A percentile compares a stretch with the other conserved stretches of the same genome.
Conservation (phyloP, 2,797 vertebrate genomes). For the Microctenopoma stevenorrisi region DNA sequence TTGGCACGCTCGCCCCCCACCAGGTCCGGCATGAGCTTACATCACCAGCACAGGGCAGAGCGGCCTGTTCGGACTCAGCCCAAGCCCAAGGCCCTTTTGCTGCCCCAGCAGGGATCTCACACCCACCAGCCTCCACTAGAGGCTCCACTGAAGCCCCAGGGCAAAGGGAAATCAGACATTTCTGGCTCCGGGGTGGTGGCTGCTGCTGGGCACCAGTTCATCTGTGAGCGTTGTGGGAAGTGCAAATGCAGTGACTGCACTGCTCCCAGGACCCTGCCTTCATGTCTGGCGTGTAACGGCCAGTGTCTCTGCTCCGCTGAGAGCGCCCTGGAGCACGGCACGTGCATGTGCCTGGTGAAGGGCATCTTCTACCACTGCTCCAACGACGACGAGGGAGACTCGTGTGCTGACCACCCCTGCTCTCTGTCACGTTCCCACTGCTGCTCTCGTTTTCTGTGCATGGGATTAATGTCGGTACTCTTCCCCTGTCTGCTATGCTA, state of each 20-base stretch:
- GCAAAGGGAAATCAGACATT: slow-evolving; percentile 83
- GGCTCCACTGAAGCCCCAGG: slow-evolving; percentile 87
- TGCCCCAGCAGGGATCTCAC: slow-evolving; percentile 70
- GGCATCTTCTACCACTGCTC: slow-evolving; percentile 99
- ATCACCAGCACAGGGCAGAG: slow-evolving; percentile 79
- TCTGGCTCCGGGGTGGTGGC: slow-evolving; percentile 50
- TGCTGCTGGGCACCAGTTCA: slow-evolving; percentile 90
- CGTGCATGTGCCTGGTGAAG: slow-evolving; percentile 97
- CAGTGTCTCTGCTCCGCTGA: slow-evolving; percentile 96
- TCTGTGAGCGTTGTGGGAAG: slow-evolving; percentile 95
- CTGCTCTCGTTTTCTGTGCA: slow-evolving; percentile 95
- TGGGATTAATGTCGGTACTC: slow-evolving; percentile 92
- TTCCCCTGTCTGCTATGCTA: slow-evolving; percentile 97
- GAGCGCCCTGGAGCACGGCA: slow-evolving; percentile 94
- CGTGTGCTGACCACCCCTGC: slow-evolving; percentile 94
- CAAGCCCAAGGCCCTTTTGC: slow-evolving; percentile 82
- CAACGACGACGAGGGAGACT: slow-evolving; percentile 94
- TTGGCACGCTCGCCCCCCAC: slow-evolving; percentile 87
- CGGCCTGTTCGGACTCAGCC: slow-evolving; percentile 91
- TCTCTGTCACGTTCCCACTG: slow-evolving; percentile 94
- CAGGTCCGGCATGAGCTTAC: slow-evolving; percentile 74
- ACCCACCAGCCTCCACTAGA: slow-evolving; percentile 71
- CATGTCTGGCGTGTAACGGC: slow-evolving; percentile 91
- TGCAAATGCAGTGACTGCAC: slow-evolving; percentile 96
- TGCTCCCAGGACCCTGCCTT: slow-evolving; percentile 90